A percentile compares a stretch with the other conserved stretches of the same genome.
phyloP scores from a whole-genome alignment of 1,140 invertebrate genomes.

The Eupeodes corollae region DNA sequence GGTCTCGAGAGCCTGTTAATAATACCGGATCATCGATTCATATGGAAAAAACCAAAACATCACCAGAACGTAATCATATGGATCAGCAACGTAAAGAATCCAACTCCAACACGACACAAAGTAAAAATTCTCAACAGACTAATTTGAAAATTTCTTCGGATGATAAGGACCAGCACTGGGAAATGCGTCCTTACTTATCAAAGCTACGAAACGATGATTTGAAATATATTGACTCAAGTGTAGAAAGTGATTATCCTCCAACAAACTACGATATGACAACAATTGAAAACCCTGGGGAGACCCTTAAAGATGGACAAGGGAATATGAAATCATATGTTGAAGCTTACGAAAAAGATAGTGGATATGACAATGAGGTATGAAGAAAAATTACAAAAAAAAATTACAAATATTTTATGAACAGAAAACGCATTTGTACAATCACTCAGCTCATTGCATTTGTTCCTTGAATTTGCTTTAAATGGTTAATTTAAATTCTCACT shows the following conservation, averaged over 20 bases:
- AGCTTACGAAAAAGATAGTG: background rate
- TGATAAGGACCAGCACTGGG: too few species aligned
- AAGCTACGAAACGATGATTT: conserved; percentile 2
- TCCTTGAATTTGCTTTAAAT: too few species aligned
- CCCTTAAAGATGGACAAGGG: background rate
- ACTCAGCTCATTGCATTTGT: too few species aligned
- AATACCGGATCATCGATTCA: background rate
- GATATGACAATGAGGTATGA: background rate
- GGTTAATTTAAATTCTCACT: too few species aligned
- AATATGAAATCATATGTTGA: background rate
- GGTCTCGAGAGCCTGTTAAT: conserved; percentile 41
- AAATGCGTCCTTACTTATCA: background rate
- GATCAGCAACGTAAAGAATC: background rate
- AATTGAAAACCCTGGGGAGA: background rate
- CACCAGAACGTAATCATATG: background rate
- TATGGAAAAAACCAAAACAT: background rate
- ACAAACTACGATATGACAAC: background rate
- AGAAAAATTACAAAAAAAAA: background rate
- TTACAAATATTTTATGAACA: background rate
- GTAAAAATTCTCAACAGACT: background rate
- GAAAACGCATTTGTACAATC: too few species aligned
- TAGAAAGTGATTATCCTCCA: conserved; percentile 4
- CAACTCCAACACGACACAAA: background rate
- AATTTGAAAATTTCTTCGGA: background rate
- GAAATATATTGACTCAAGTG: conserved; percentile 12